Evolutionary conservation across 2,797 vertebrate species (phyloP).

Genomic region (Pyrrhura leucotis): DNA sequence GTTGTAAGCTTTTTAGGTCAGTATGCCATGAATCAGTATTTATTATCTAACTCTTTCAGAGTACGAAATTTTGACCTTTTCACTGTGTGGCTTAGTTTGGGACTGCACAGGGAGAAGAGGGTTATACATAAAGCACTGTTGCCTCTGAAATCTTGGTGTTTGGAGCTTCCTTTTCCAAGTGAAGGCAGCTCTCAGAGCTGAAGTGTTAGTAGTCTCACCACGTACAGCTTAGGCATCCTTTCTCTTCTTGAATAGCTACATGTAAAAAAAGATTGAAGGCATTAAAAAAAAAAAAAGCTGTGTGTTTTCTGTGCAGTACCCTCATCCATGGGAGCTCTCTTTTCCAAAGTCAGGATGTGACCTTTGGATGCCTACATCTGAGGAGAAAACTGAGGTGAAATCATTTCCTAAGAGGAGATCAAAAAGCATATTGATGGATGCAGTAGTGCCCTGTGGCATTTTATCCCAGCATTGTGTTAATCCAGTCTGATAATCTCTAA

Average conservation of each 20-base stretch:
- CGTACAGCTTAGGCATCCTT: not conserved
- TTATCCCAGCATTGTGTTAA: not conserved
- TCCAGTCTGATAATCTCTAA: not conserved
- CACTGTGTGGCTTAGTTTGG: not conserved
- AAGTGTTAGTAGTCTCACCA: slow-evolving; percentile 26
- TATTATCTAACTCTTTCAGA: slow-evolving; percentile 53
- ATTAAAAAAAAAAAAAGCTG: not conserved
- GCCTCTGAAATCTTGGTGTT: not conserved
- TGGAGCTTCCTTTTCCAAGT: not conserved
- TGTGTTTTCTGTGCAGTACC: not conserved
- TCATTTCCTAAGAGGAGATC: not conserved
- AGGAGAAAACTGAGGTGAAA: not conserved
- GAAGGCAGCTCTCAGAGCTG: not conserved
- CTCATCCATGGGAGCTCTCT: not conserved
- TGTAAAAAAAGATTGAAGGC: not conserved
- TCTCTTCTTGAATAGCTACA: slow-evolving; percentile 10
- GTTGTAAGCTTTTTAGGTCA: slow-evolving; percentile 60
- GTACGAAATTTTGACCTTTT: not conserved
- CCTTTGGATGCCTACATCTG: not conserved
- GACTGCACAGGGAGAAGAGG: accelerated
- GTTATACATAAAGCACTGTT: not conserved
- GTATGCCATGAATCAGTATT: slow-evolving; percentile 62
- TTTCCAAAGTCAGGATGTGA: slow-evolving; percentile 22
- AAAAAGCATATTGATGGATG: not conserved
- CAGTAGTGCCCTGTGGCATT: not conserved